phyloP scores from a whole-genome alignment of 2,888 invertebrate genomes.

The Sicus ferrugineus region DNA sequence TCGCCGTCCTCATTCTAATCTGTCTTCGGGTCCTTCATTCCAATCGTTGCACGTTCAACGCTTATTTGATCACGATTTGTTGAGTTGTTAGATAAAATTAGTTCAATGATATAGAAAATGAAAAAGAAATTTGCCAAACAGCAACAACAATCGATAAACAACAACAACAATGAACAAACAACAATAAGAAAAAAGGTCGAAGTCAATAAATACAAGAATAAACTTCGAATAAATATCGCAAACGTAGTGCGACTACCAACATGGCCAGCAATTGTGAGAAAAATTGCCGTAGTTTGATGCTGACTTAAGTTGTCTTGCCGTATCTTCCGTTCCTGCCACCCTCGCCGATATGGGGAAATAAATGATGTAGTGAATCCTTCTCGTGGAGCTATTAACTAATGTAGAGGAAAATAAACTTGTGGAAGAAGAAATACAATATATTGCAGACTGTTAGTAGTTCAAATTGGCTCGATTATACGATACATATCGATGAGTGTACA shows the following conservation, averaged over 20 bases:
- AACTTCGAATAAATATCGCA: constrained; percentile 21
- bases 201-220: constrained; percentile 23
- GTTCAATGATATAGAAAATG: constrained; percentile 39
- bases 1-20: neutral
- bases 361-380: constrained; percentile 20
- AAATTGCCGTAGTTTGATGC: neutral
- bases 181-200: neutral
- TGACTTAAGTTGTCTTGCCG: neutral
- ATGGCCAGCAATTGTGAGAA: neutral
- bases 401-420: neutral
- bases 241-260: constrained; percentile 16
- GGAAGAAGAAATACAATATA: too few species aligned
- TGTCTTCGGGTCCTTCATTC: neutral
- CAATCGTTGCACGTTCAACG: constrained; percentile 37
- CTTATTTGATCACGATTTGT: constrained; percentile 47
- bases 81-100: constrained; percentile 47
- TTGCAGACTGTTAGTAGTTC: too few species aligned
- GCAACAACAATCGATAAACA: neutral
- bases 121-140: too few species aligned
- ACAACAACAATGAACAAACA: neutral
- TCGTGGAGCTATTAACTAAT: constrained; percentile 5
- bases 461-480: too few species aligned
- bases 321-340: neutral
- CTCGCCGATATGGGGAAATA: neutral
- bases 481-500: too few species aligned